Percentiles rank a stretch among this genome's conserved stretches.
These are phyloP conservation scores for Varanus komodoensis DNA, from an alignment of 2,113 vertebrate genomes.

Conservation along the genomic window DNA sequence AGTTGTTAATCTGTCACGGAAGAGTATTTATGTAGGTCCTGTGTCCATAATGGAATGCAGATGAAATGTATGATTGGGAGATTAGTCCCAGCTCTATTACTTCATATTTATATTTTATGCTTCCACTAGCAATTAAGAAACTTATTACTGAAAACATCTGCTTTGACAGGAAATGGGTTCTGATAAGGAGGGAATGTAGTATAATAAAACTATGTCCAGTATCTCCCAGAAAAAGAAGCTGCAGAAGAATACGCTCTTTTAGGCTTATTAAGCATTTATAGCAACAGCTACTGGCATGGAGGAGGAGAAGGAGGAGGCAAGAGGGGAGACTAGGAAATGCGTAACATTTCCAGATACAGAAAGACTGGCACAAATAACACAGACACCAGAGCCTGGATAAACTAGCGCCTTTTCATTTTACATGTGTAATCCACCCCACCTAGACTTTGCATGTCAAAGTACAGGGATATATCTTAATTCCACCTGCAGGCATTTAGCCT, in stretches of 20 bases:
- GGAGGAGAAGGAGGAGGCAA: neutral
- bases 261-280: neutral
- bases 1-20: neutral
- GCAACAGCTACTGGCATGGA: neutral
- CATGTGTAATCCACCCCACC: too few species aligned
- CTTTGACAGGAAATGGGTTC: slow-evolving; percentile 2
- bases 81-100: neutral
- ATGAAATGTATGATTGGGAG: neutral
- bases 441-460: too few species aligned
- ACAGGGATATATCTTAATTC: too few species aligned
- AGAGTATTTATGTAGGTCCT: neutral
- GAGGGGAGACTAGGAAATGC: neutral
- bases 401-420: too few species aligned
- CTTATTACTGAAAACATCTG: slow-evolving; percentile 30
- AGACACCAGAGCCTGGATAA: too few species aligned
- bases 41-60: neutral
- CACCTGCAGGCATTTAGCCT: too few species aligned
- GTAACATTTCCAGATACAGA: neutral
- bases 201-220: neutral
- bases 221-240: neutral
- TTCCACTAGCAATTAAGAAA: slow-evolving; percentile 6
- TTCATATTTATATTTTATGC: slow-evolving; percentile 5
- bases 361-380: too few species aligned
- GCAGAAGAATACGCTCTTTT: neutral
- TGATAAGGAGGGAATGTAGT: neutral